Percentiles rank a stretch among this genome's conserved stretches.
Conservation (phyloP, 2,797 vertebrate genomes). For the Cyprinodon diabolis region DNA sequence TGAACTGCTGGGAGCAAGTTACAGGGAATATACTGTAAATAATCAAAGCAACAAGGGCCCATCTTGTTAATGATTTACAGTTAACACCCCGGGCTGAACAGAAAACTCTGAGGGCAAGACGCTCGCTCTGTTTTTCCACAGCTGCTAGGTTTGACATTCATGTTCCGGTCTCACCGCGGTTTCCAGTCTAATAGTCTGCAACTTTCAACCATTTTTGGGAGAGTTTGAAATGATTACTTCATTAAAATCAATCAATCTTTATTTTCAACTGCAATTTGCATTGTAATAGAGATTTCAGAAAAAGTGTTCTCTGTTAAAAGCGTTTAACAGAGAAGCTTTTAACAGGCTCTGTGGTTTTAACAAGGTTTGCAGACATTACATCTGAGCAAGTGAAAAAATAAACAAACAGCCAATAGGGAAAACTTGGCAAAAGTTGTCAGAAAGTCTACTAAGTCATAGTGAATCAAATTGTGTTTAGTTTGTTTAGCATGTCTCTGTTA, state of each 20-base stretch:
- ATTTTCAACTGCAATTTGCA: too few species aligned
- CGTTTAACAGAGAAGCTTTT: background rate
- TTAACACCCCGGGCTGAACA: constrained; percentile 21
- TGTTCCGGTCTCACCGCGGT: constrained; percentile 31
- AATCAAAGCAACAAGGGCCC: constrained; percentile 21
- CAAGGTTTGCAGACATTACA: too few species aligned
- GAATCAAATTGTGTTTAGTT: too few species aligned
- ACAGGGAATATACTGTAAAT: constrained; percentile 15
- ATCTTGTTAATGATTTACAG: constrained; percentile 53
- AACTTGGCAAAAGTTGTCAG: background rate
- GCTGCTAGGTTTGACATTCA: constrained; percentile 5
- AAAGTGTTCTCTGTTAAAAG: background rate
- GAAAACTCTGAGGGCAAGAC: constrained; percentile 38
- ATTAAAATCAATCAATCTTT: too few species aligned
- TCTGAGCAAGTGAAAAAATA: background rate
- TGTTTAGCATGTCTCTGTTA: too few species aligned
- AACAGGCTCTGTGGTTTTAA: background rate
- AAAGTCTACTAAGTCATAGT: too few species aligned
- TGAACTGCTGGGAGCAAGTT: constrained; percentile 11
- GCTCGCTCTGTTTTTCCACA: constrained; percentile 36
- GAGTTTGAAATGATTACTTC: too few species aligned
- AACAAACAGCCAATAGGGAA: background rate
- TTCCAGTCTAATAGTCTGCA: background rate
- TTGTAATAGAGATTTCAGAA: background rate
- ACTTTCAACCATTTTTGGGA: too few species aligned